Conservation (phyloP, 2,797 vertebrate species). For the Pseudochromis fuscus region DNA sequence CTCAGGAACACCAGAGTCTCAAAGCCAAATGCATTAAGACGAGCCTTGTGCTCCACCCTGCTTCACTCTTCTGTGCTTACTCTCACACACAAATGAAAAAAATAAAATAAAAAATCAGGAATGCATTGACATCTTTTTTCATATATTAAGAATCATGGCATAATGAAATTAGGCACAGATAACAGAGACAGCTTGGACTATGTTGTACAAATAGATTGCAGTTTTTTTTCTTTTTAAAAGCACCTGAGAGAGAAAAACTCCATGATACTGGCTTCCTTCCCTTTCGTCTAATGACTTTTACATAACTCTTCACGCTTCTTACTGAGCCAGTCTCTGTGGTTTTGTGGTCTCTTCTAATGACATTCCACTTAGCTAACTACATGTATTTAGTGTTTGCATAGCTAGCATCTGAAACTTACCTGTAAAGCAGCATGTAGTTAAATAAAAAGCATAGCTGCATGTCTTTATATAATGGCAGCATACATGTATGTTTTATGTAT, state of each 20-base stretch:
- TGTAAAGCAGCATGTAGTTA: no score
- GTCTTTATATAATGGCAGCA: not conserved
- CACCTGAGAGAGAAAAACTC: not conserved
- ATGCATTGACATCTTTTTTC: not conserved
- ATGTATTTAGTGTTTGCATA: slow-evolving; percentile 4
- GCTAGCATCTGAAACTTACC: not conserved
- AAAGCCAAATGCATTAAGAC: slow-evolving; percentile 51
- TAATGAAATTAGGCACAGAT: slow-evolving; percentile 1
- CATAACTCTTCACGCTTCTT: not conserved
- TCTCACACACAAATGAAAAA: not conserved
- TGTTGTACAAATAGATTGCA: not conserved
- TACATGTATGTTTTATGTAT: not conserved
- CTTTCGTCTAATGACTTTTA: slow-evolving; percentile 2
- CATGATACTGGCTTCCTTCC: not conserved
- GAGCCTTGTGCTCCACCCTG: slow-evolving; percentile 26
- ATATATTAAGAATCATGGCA: not conserved
- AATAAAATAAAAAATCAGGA: not conserved
- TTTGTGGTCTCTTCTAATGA: slow-evolving; percentile 7
- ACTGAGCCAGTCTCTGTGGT: not conserved
- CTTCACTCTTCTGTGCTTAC: slow-evolving; percentile 18
- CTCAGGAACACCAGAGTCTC: slow-evolving; percentile 12
- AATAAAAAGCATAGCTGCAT: not conserved
- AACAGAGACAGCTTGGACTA: not conserved
- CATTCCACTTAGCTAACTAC: slow-evolving; percentile 9
- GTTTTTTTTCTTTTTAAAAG: slow-evolving; percentile 11